Base-by-base conservation (phyloP, 2,797 vertebrate genomes). In the Phataginus tetradactyla region DNA sequence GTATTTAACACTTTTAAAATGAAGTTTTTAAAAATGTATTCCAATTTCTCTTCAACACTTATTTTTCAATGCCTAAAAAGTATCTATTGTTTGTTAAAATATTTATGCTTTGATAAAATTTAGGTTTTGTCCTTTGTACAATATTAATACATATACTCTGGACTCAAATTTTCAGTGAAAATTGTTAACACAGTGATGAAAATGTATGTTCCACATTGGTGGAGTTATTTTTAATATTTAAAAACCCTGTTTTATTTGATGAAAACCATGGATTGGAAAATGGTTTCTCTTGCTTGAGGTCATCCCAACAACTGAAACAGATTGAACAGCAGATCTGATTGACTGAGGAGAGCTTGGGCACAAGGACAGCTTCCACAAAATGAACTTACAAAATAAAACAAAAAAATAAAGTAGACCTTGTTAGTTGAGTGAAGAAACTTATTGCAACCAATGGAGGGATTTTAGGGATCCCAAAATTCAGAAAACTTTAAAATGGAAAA, bases 151-250 rank as follows among this genome's bases (percentile, higher is more conserved):
- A 66, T 80, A 55, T 72, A 78, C 12, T 4, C 20, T 89, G 29
- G 17, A 66, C 37, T 86, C 64, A 69, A 83, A 88, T 37, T 87
- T 92, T 80, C 37, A 97, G 23, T 81, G 4, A 91, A 85, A 66
- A 84, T 5, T 74, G 61, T 95, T 90, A 89, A 83, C 34, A 57
- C 20, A 96, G 32, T 79, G 34, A n/a, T 80, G 14, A 42, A 90
- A 77, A 25, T 94, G 18, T 84, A 80, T 91, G 59, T 89, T 80
- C 89, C 63, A 74, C 51, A 83, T 51, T 81, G 68, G 3, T 91
- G 14, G 7, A 86, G 14, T 93, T 93, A 88, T 89, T 94, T 95
- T 85, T 91, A 83, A 69, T 78, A 91, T 91, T 86, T 91, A 80
- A 96, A 86, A 94, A 14, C 7, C 21, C 78, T 66, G 42, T 68